These are phyloP conservation scores for Varecia variegata DNA, from an alignment of 2,797 vertebrate genomes.

Conservation along the genomic window DNA sequence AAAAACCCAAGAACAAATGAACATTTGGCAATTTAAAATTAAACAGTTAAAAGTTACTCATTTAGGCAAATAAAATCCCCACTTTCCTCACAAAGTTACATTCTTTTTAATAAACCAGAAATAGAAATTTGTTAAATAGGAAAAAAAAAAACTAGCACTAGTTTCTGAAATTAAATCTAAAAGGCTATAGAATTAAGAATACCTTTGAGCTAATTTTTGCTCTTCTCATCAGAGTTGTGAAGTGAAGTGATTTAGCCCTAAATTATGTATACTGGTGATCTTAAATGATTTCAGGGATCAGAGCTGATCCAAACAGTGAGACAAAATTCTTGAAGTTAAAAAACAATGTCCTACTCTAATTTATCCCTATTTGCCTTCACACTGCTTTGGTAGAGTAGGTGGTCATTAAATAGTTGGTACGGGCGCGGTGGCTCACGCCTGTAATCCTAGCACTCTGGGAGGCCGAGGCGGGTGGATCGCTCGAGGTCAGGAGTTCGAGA, in stretches of 20 bases:
- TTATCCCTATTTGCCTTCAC: neutral
- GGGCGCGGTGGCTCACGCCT: too few species aligned
- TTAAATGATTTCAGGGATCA: constrained; percentile 6
- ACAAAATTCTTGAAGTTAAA: neutral
- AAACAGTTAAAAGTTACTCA: neutral
- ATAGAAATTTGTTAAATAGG: neutral
- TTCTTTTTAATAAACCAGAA: neutral
- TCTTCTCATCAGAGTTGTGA: neutral
- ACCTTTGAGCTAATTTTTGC: neutral
- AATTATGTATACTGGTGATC: constrained; percentile 29
- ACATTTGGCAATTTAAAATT: neutral
- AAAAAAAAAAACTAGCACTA: neutral
- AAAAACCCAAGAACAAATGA: constrained; percentile 5
- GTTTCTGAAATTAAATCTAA: constrained; percentile 24
- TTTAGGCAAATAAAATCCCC: neutral
- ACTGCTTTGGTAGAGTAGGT: neutral
- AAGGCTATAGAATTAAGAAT: constrained; percentile 11
- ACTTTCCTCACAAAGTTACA: neutral
- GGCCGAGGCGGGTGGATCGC: too few species aligned
- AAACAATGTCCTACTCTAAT: neutral
- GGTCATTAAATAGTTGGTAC: neutral
- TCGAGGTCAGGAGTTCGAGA: too few species aligned
- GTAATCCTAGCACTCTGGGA: too few species aligned
- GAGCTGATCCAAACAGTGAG: neutral
- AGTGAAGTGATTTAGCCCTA: neutral